Evolutionary conservation across 2,888 invertebrate species (phyloP).

Genomic region (Salpingus planirostris): DNA sequence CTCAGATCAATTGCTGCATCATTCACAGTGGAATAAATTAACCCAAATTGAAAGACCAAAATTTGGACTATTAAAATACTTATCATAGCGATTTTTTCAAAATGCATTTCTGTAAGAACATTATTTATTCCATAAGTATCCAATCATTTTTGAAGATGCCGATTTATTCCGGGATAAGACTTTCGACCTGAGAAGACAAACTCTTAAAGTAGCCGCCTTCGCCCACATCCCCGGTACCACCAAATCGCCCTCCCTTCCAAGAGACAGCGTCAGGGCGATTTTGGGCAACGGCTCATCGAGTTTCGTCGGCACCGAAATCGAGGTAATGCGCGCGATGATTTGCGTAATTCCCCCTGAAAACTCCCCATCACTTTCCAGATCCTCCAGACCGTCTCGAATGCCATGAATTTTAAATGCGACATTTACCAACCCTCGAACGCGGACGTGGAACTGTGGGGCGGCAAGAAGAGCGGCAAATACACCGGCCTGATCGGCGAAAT

Average conservation of each 20-base stretch:
- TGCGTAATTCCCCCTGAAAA: no score
- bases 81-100: no score
- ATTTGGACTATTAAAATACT: no score
- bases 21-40: no score
- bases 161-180: slow-evolving; percentile 53
- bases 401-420: slow-evolving; percentile 61
- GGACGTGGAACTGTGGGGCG: slow-evolving; percentile 60
- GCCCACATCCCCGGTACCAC: slow-evolving; percentile 57
- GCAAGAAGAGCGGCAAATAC: slow-evolving; percentile 49
- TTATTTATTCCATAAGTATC: no score
- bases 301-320: slow-evolving; percentile 59
- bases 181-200: slow-evolving; percentile 49
- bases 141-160: slow-evolving; percentile 21
- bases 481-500: slow-evolving; percentile 69
- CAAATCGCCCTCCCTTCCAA: slow-evolving; percentile 30
- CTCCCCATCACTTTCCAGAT: slow-evolving; percentile 55
- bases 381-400: slow-evolving; percentile 53
- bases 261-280: slow-evolving; percentile 23
- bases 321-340: slow-evolving; percentile 48
- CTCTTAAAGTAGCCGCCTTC: slow-evolving; percentile 54
- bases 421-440: slow-evolving; percentile 58
- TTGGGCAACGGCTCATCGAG: slow-evolving; percentile 19
- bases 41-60: no score
- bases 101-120: no score
- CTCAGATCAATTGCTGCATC: no score